Conservation (phyloP, 2,888 invertebrate genomes). For the Melieria omissa region DNA sequence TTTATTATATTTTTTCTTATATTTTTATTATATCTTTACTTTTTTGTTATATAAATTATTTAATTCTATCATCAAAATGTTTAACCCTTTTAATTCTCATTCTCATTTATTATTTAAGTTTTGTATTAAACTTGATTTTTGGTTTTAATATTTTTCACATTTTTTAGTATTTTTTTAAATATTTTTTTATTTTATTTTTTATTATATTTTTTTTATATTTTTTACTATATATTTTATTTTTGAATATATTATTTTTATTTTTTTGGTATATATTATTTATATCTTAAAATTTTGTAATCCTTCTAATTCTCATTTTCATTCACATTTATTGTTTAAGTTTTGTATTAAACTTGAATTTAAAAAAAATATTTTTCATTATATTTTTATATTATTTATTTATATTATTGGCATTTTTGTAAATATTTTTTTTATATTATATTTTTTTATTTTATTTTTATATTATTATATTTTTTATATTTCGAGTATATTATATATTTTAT, state of each 20-base stretch:
- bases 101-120: neutral
- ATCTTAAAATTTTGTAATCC: conserved; percentile 5
- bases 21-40: conserved; percentile 14
- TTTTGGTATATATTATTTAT: conserved; percentile 14
- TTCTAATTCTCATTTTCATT: neutral
- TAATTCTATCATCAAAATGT: neutral
- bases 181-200: conserved; percentile 25
- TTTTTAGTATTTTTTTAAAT: conserved; percentile 5
- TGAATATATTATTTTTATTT: conserved; percentile 17
- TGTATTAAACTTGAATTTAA: conserved; percentile 3
- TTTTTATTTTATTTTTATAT: conserved; percentile 9
- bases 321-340: neutral
- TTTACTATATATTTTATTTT: conserved; percentile 2
- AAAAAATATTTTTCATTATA: conserved; percentile 12
- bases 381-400: conserved; percentile 1
- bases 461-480: conserved; percentile 14
- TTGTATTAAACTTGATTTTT: conserved; percentile 6
- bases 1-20: neutral
- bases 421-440: conserved; percentile 11
- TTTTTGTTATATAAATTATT: conserved; percentile 19
- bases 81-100: neutral
- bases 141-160: conserved; percentile 12
- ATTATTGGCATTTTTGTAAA: conserved; percentile 14
- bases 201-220: conserved; percentile 17
- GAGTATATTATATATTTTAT: conserved; percentile 7